These are phyloP conservation scores for Trissolcus brochymenae DNA, from an alignment of 2,888 invertebrate genomes.

Conservation along the genomic window DNA sequence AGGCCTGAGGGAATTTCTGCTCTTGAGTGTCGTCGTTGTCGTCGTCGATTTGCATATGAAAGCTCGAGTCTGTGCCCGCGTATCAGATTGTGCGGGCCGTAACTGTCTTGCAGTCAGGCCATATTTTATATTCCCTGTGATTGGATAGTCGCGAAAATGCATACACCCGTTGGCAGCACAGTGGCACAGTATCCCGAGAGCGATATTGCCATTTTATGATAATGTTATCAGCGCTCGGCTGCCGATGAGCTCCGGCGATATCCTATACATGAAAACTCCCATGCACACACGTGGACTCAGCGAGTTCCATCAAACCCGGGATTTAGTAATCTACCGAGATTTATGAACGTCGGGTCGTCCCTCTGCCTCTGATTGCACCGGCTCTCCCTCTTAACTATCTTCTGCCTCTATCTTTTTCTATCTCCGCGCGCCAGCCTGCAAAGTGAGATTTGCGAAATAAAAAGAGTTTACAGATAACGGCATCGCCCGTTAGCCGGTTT, in stretches of 20 bases:
- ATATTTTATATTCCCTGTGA: constrained; percentile 60
- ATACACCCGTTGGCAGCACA: constrained; percentile 26
- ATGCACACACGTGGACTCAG: constrained; percentile 58
- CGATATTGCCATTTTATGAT: constrained; percentile 77
- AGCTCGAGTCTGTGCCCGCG: constrained; percentile 56
- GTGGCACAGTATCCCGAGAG: constrained; percentile 28
- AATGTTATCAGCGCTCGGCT: constrained; percentile 77
- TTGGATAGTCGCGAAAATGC: constrained; percentile 54
- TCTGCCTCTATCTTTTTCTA: constrained; percentile 53
- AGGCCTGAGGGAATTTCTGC: constrained; percentile 45
- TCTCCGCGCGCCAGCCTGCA: constrained; percentile 36
- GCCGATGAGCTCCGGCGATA: constrained; percentile 74
- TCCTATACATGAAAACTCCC: constrained; percentile 57
- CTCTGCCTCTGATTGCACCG: constrained; percentile 65
- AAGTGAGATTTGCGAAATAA: constrained; percentile 58
- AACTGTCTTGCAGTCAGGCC: constrained; percentile 22
- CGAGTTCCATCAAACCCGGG: constrained; percentile 75
- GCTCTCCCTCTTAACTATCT: constrained; percentile 60
- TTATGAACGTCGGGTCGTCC: constrained; percentile 74
- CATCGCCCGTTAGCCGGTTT: constrained; percentile 56
- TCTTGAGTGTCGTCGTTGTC: constrained; percentile 37
- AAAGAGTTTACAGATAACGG: constrained; percentile 55
- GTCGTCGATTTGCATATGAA: constrained; percentile 65
- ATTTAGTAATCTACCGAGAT: constrained; percentile 76
- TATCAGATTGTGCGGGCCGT: constrained; percentile 60